phyloP scores from a whole-genome alignment of 2,113 vertebrate genomes.

The Potamarius usumacintae region DNA sequence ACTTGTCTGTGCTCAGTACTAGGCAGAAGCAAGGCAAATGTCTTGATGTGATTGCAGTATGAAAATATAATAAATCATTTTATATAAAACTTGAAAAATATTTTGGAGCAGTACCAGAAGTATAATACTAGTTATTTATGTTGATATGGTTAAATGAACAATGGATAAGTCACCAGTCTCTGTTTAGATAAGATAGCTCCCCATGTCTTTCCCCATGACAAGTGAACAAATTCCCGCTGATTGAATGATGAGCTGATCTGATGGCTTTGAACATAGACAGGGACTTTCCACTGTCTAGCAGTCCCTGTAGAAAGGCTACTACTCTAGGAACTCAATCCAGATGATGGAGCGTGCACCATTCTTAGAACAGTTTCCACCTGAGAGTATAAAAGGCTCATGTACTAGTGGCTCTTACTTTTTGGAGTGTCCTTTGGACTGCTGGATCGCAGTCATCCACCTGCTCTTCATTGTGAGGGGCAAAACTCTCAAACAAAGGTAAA shows the following conservation, averaged over 20 bases:
- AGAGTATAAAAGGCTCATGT: neutral
- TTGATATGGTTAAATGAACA: neutral
- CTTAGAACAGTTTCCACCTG: neutral
- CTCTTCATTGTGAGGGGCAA: neutral
- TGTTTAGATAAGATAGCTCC: neutral
- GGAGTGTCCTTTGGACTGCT: neutral
- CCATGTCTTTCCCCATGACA: neutral
- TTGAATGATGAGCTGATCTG: neutral
- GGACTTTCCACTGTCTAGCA: too few relatives aligned
- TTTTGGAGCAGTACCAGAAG: neutral
- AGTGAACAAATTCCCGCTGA: too few relatives aligned
- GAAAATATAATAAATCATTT: neutral
- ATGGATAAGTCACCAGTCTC: neutral
- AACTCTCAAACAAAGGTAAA: neutral
- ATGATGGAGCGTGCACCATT: neutral
- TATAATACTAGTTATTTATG: neutral
- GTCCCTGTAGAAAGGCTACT: too few relatives aligned
- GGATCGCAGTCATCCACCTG: neutral
- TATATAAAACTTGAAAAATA: neutral
- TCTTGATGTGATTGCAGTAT: too few relatives aligned
- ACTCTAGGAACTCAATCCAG: too few relatives aligned
- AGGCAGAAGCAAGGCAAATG: too few relatives aligned
- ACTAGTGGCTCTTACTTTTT: neutral
- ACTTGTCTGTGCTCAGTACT: neutral
- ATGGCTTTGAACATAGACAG: neutral